phyloP scores from a whole-genome alignment of 1,140 invertebrate species.

The Pogonomyrmex californicus region DNA sequence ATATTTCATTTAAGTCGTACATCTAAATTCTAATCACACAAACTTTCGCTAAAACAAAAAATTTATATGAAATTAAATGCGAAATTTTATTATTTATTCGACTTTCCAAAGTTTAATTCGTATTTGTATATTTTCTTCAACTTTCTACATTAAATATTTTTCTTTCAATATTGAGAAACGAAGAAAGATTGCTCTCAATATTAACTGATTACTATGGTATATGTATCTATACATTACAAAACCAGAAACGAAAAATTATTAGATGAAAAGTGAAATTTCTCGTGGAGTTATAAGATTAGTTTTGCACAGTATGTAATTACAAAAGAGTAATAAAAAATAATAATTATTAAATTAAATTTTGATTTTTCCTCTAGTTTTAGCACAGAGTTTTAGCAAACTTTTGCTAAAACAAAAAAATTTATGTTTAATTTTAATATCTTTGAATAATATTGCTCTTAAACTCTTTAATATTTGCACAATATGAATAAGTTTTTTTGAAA shows the following conservation, averaged over 20 bases:
- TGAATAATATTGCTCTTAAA: neutral
- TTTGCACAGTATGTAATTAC: neutral
- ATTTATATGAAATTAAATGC: neutral
- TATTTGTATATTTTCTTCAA: neutral
- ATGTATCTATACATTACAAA: neutral
- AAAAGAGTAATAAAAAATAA: neutral
- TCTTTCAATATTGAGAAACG: neutral
- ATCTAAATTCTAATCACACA: neutral
- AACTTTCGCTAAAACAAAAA: too few relatives aligned
- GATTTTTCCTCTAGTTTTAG: neutral
- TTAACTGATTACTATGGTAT: neutral
- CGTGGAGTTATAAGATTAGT: neutral
- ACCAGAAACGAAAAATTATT: neutral
- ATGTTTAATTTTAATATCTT: conserved; percentile 2
- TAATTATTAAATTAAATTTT: neutral
- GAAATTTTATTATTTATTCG: neutral
- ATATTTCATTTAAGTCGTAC: neutral
- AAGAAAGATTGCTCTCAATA: neutral
- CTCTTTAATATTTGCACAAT: neutral
- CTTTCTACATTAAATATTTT: neutral
- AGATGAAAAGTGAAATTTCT: neutral
- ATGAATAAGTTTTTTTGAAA: neutral
- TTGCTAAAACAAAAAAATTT: neutral
- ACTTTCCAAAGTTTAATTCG: neutral
- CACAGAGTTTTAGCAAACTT: neutral